phyloP scores from a whole-genome alignment of 2,113 vertebrate genomes.

The Triplophysa siluroides region DNA sequence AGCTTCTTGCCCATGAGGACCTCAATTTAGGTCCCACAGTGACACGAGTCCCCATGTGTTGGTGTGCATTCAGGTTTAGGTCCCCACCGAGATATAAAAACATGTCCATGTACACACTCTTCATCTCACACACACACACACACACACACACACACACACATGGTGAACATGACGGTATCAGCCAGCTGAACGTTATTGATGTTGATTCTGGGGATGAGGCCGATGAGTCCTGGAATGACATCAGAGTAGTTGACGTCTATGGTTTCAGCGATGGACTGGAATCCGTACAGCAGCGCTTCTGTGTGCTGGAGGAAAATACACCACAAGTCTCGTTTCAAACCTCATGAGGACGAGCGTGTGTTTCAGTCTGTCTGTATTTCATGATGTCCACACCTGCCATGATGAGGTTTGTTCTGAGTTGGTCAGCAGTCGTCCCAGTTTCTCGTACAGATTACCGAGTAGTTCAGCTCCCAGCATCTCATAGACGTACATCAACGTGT shows the following conservation, averaged over 20 bases:
- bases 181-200: constrained; percentile 98
- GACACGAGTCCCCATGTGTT: too few species aligned
- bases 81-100: too few species aligned
- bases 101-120: too few species aligned
- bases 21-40: too few species aligned
- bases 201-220: constrained; percentile 96
- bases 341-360: too few species aligned
- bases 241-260: constrained; percentile 98
- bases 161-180: constrained; percentile 99
- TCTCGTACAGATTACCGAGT: constrained; percentile 97
- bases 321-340: too few species aligned
- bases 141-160: constrained; percentile 69
- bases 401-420: constrained; percentile 89
- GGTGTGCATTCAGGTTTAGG: too few species aligned
- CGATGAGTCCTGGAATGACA: constrained; percentile 95
- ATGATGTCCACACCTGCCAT: constrained; percentile 84
- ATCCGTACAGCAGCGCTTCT: constrained; percentile 94
- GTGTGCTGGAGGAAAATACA: constrained; percentile 80
- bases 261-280: constrained; percentile 98
- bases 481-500: constrained; percentile 98
- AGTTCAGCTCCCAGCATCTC: constrained; percentile 98
- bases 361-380: too few species aligned
- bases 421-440: constrained; percentile 93
- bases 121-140: too few species aligned
- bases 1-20: too few species aligned